Base-by-base conservation (phyloP, 2,797 vertebrate species). In the Falco naumanni region DNA sequence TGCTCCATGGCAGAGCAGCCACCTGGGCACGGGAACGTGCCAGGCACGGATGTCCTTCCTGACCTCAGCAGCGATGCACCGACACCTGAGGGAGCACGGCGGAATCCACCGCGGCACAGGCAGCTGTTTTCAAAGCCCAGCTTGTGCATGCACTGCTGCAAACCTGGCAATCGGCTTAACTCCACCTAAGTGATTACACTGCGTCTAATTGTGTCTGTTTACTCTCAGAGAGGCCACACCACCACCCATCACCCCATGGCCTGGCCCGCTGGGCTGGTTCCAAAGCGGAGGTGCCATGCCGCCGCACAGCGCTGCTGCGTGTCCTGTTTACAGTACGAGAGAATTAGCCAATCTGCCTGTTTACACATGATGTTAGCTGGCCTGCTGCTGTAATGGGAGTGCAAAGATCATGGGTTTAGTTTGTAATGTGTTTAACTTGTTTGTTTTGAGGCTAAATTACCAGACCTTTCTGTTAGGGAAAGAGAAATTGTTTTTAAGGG, bases 361-460 rank as follows among this genome's bases (percentile, higher is more conserved):
- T 84, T 61, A 56, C 4, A 5, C 43, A 8, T 16, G 74, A 18
- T 11, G 61, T 80, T 77, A 51, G 78, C 56, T 56, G 64, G 69
- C 41, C 81, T 69, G 48, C 85, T 84, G 89, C 91, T 90, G 60
- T 69, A 77, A 65, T 16, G 47, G 78, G 64, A 89, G 74, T 57
- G 83, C 89, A 87, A 68, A 82, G 90, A 82, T 47, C 50, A 20
- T 33, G 82, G 53, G 24, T 85, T 95, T 78, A 86, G 66, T 85
- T 65, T 90, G 87, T 71, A 79, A 91, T 83, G 92, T 75, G 33
- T 80, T 94, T 89, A 92, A 83, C 70, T 75, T 90, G 80, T 87
- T 96, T 94, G 90, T 91, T 94, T 94, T 83, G 79, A 93, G 68
- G 64, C 68, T 79, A 72, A 94, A 91, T 93, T 76, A 66, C 85